phyloP scores from a whole-genome alignment of 2,113 vertebrate genomes.

The Fregata magnificens region DNA sequence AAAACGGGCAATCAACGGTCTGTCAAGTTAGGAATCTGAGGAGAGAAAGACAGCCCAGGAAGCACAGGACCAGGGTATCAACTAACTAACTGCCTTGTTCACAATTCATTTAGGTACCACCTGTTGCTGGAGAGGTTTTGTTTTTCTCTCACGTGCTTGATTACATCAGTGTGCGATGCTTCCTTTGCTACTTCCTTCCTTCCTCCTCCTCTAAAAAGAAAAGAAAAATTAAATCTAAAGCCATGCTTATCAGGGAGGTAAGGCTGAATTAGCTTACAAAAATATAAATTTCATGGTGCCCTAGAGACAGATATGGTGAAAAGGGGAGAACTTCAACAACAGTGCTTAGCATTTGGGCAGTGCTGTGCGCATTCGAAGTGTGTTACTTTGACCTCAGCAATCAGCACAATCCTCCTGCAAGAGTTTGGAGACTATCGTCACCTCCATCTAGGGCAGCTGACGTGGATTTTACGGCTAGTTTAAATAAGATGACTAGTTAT shows the following conservation, averaged over 20 bases:
- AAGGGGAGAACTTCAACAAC: background rate
- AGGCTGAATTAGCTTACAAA: background rate
- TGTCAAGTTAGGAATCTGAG: background rate
- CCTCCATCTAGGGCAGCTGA: background rate
- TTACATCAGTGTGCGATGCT: rapidly evolving
- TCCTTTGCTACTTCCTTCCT: background rate
- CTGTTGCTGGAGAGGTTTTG: background rate
- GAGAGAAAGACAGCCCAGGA: background rate
- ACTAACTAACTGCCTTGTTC: constrained; percentile 14
- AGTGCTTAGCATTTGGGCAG: background rate
- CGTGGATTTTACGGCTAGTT: background rate
- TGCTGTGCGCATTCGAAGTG: background rate
- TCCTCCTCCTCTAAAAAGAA: background rate
- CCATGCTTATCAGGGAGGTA: background rate
- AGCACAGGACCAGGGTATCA: background rate
- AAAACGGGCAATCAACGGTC: background rate
- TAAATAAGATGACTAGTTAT: background rate
- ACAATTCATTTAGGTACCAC: background rate
- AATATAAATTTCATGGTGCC: background rate
- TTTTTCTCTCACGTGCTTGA: background rate
- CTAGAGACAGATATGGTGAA: rapidly evolving
- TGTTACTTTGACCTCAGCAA: background rate
- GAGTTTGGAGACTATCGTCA: background rate
- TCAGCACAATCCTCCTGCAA: background rate
- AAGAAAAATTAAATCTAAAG: background rate